phyloP scores from a whole-genome alignment of 2,888 invertebrate genomes.

The Macrophya alboannulata region DNA sequence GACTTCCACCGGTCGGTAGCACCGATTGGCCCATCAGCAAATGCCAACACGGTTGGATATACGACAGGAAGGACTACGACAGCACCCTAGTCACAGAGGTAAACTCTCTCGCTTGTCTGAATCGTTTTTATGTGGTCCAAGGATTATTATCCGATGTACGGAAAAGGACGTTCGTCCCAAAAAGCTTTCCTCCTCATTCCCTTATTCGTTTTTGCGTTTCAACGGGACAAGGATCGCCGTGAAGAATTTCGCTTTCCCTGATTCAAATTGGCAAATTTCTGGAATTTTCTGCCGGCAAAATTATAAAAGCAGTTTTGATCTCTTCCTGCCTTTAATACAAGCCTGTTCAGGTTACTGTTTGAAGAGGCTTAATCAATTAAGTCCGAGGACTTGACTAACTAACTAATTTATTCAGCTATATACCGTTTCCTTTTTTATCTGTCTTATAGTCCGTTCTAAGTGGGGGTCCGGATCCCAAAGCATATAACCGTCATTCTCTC shows the following conservation, averaged over 20 bases:
- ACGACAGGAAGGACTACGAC: constrained; percentile 84
- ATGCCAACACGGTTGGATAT: constrained; percentile 84
- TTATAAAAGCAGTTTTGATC: background rate
- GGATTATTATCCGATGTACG: background rate
- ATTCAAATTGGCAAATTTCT: no score
- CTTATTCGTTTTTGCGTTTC: background rate
- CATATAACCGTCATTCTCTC: background rate
- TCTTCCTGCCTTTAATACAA: constrained; percentile 20
- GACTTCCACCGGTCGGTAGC: constrained; percentile 73
- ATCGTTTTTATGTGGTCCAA: background rate
- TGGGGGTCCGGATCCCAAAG: background rate
- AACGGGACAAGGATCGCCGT: background rate
- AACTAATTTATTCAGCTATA: background rate
- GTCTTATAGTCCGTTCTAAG: background rate
- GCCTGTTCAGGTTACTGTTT: constrained; percentile 31
- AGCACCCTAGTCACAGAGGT: constrained; percentile 87
- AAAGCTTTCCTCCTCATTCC: background rate
- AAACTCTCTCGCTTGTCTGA: constrained; percentile 69
- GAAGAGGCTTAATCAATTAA: background rate
- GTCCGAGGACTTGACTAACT: background rate
- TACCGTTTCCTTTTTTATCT: background rate
- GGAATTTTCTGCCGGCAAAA: background rate
- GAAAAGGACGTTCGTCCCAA: background rate
- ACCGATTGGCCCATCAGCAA: constrained; percentile 79
- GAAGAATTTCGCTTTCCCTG: no score